phyloP scores from a whole-genome alignment of 2,888 invertebrate species.

The Agrotis puta region DNA sequence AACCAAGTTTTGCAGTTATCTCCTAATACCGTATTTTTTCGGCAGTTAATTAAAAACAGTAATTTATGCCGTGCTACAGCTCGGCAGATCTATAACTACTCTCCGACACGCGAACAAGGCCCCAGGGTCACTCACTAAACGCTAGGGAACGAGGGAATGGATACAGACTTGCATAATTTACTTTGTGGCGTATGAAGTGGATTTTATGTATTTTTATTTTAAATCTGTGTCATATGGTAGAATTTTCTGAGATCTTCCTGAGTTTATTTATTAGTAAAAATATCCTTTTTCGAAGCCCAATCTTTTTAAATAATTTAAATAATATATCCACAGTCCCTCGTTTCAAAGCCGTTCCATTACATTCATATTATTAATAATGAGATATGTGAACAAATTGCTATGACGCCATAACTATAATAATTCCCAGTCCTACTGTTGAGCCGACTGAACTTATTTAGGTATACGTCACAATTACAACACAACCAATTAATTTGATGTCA shows the following conservation, averaged over 20 bases:
- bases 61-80: slow-evolving; percentile 36
- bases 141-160: slow-evolving; percentile 45
- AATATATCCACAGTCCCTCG: slow-evolving; percentile 7
- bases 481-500: slow-evolving; percentile 47
- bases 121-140: slow-evolving; percentile 53
- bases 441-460: slow-evolving; percentile 20
- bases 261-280: too few relatives aligned
- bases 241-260: too few relatives aligned
- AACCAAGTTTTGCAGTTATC: neutral
- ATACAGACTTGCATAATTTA: slow-evolving; percentile 16
- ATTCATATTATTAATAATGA: slow-evolving; percentile 38
- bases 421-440: slow-evolving; percentile 48
- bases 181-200: neutral
- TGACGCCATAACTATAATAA: slow-evolving; percentile 18
- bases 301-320: too few relatives aligned
- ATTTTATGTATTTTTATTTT: slow-evolving; percentile 9
- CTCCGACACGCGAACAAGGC: slow-evolving; percentile 59
- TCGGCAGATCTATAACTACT: slow-evolving; percentile 35
- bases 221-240: neutral
- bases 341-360: slow-evolving; percentile 7
- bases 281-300: too few relatives aligned
- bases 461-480: slow-evolving; percentile 48
- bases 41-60: slow-evolving; percentile 5
- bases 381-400: slow-evolving; percentile 57
- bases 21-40: too few relatives aligned